Evolutionary conservation across 2,113 vertebrate species (phyloP), one percentile per base, ranked within the genome.

Genomic region (Colaptes auratus): DNA sequence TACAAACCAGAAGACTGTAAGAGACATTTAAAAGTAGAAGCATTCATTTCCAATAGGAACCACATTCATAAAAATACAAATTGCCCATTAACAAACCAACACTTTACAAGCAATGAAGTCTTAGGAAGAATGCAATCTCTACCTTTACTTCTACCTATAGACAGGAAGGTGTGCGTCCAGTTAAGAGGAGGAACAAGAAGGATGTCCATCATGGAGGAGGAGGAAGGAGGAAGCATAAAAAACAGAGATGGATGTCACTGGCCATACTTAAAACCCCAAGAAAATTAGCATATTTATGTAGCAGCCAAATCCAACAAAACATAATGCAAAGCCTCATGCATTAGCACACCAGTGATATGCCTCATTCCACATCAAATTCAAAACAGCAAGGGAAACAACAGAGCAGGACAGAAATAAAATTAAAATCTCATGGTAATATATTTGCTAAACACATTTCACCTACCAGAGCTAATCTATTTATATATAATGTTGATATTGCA

Each of bases 61-160:
- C 15, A 8, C 44, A 81, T 73, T 90, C 33, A 91, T 90, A 78
- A 92, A 88, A 94, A 90, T 36, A 93, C 36, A 71, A 80, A 72
- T 93, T 69, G 27, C 44, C 53, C 27, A 55, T n/a, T 53, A 52
- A 88, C 7, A 84, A 72, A 83, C 30, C n/a, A 95, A 86, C 79
- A 96, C 82, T 97, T 95, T 52, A 90, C 42, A 94, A 80, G 65
- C 59, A 97, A 95, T 10, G 25, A 90, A 95, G 64, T 92, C 77
- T 92, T 72, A 96, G 39, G 95, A 98, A 96, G 86, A 98, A 98
- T 97, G 94, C 59, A 56, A 92, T 97, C 93, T 98, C 98, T 99
- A 99, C 99, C 99, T 99, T 99, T 99, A 98, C 98, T 99, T 98
- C 99, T 99, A 98, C 99, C 99, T 99, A 98, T 92, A 98, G 96